Evolutionary conservation across 2,888 invertebrate species (phyloP), one percentile per base, ranked within the genome.

Genomic region (Acanthococcus lagerstroemiae): DNA sequence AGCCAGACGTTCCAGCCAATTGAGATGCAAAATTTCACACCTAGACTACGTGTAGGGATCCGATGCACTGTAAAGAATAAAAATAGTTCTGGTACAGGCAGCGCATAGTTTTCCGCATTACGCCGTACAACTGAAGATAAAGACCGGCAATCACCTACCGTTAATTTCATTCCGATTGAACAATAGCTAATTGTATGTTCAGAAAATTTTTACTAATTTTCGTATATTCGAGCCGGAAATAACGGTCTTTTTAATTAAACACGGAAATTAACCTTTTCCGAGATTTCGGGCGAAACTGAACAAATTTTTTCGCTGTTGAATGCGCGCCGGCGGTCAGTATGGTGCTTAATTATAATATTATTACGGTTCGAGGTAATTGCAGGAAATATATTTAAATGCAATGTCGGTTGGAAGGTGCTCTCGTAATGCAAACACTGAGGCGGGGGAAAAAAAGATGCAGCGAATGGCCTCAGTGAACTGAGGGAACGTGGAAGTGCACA

Each of bases 361-460:
- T 61, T 61, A 61, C 50, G 50, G 52, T 61, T 61, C 50, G 24
- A 37, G 50, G 37, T 61, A 61, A 61, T 61, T 61, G 52, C 61
- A 48, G 61, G 61, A 61, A 52, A 61, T 52, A 61, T 61, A 60
- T 52, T 52, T 52, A 24, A 24, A 24, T 52, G 24, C 22, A 52
- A 21, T 22, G 52, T 19, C 52, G 5, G 52, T 52, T 24, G 52
- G 24, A 52, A 37, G 37, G 37, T 37, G 37, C 37, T 37, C 48
- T 19, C 24, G 24, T 24, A 52, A 52, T 15, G 52, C 52, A 52
- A 52, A 52, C 15, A 52, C 24, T 22, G 52, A 52, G 52, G 19
- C 52, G 22, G 12, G 15, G 22, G 5, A 52, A 3, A 52, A 52
- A 52, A 52, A 55, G 27, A 50, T 50, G 50, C 21, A 50, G 9